Base-by-base conservation (phyloP, 2,797 vertebrate genomes). In the Lithobates pipiens region DNA sequence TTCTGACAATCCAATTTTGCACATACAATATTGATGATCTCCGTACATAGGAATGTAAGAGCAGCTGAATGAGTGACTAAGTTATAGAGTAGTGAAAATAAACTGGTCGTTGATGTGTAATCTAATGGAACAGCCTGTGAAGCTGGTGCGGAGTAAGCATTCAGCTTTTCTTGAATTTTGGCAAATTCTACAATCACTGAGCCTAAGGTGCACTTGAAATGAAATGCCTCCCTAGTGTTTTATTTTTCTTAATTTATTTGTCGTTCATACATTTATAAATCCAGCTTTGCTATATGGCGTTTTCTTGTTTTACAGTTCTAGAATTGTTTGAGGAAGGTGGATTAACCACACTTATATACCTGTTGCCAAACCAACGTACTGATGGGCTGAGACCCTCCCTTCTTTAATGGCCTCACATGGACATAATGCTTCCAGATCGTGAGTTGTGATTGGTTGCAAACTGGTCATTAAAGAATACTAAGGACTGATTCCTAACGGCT, bases 271-370 rank as follows among this genome's bases (percentile, higher is more conserved):
- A 1, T 63, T 77, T 83, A 57, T 68, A 83, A 86, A 83, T 78
- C 79, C 81, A 79, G 79, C 72, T 84, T 36, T 87, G 81, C 81
- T 83, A 87, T 87, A 80, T 87, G 81, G 86, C 86, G 67, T 87
- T 83, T 87, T 86, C 82, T 84, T 87, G 86, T 87, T 84, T 87
- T 87, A 25, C 86, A 87, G 86, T 87, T 87, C 86, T 87, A 87
- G 86, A 87, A 69, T 83, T 87, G 86, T 87, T 83, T 87, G 76
- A 87, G 86, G 86, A 87, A 87, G 76, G 86, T 84, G 86, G 71
- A 87, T 87, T 83, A 87, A 68, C 86, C 86, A 87, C 81, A 69
- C 57, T 87, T 87, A 76, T 13, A 87, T 80, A 87, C 86, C 86
- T 87, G 76, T 87, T 87, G 81, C 86, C 86, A 87, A 87, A 79